phyloP scores from a whole-genome alignment of 2,888 invertebrate genomes.

The Lasioglossum pauxillum region DNA sequence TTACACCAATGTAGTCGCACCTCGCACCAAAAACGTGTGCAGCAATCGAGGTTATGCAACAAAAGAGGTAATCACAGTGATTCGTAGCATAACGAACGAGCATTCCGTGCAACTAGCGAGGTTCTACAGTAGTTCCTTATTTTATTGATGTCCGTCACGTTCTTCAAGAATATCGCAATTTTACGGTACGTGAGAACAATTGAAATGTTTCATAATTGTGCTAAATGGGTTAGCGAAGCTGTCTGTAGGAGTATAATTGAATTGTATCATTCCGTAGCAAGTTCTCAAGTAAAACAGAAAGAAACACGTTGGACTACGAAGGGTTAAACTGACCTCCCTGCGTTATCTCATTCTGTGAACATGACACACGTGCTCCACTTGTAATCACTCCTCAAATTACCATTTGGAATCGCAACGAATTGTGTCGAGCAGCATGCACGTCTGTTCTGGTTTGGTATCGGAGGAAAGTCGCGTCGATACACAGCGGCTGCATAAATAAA shows the following conservation, averaged over 20 bases:
- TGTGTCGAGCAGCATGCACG: background rate
- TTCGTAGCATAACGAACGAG: background rate
- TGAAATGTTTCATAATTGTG: background rate
- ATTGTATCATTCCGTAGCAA: background rate
- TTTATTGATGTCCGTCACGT: background rate
- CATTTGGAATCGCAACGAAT: background rate
- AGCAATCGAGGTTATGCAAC: background rate
- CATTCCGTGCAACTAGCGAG: background rate
- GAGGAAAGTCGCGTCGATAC: slow-evolving; percentile 7
- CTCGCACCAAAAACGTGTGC: background rate
- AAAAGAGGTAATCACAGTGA: background rate
- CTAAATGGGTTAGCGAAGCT: background rate
- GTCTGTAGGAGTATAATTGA: background rate
- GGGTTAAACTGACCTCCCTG: background rate
- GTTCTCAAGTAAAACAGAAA: background rate
- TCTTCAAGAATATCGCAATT: background rate
- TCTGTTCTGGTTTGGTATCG: background rate
- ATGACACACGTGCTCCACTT: background rate
- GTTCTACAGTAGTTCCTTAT: background rate
- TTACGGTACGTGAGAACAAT: background rate
- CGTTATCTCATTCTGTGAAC: background rate
- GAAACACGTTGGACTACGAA: background rate
- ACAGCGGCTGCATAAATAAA: background rate
- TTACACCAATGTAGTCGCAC: background rate
- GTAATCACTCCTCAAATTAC: background rate